Evolutionary conservation across 1,140 invertebrate genomes (phyloP), one percentile per base, ranked within the genome.

Genomic region (Kradibia gibbosae): DNA sequence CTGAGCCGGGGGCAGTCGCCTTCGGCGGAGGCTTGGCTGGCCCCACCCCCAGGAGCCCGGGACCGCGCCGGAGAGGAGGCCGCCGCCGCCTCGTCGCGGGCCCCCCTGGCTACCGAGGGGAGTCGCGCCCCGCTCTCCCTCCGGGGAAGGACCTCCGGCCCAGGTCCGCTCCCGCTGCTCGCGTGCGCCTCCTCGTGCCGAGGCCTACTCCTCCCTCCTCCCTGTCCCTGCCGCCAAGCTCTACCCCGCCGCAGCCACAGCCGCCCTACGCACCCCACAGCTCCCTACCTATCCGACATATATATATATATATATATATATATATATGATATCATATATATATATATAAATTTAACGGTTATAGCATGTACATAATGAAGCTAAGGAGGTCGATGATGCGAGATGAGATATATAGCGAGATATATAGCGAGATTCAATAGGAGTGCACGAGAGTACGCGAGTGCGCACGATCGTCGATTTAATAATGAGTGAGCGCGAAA

Each of bases 321-420:
- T n/a, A n/a, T n/a, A n/a, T n/a, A n/a, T n/a, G n/a, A n/a, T n/a
- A n/a, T n/a, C n/a, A n/a, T n/a, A n/a, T n/a, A n/a, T n/a, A n/a
- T n/a, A n/a, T n/a, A n/a, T n/a, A n/a, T 73, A 80, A 74, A 57
- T 74, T 74, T 55, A 80, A 80, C 70, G 71, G 65, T 74, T 77
- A 25, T 70, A 75, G 72, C 70, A 42, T 81, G 79, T 81, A 81
- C 45, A 81, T 81, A 81, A 72, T 72, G 34, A 74, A 39, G 74
- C 60, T 28, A 48, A 60, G 17, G n/a, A 31, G 36, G 28, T 50
- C 0, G 60, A 67, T 50, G 67, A 55, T n/a, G 45, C 28, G 45
- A 0, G 60, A 67, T 65, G 53, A 53, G 25, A 55, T 79, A 80
- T 73, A 53, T 80, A 79, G 31, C 62, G 53, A 73, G n/a, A n/a